These are phyloP conservation scores for Stenodera caucasica DNA, from an alignment of 2,888 invertebrate genomes.

Conservation along the genomic window DNA sequence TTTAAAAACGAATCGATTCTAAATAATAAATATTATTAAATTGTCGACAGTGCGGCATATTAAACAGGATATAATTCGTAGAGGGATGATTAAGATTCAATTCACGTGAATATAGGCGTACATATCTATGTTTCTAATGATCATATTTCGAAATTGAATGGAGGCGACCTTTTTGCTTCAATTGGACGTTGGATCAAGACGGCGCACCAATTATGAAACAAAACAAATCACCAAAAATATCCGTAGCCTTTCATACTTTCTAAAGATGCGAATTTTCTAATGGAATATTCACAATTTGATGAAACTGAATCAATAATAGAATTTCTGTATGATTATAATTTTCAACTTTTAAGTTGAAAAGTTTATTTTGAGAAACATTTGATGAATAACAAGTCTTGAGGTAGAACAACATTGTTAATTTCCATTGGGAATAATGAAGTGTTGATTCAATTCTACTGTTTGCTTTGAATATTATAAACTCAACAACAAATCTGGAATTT, in stretches of 20 bases:
- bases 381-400: not conserved
- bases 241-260: no score
- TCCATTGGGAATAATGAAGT: slow-evolving; percentile 20
- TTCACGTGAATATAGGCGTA: slow-evolving; percentile 11
- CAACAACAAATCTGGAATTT: not conserved
- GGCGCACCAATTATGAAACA: no score
- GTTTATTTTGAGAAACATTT: not conserved
- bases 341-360: not conserved
- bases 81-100: slow-evolving; percentile 3
- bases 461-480: slow-evolving; percentile 1
- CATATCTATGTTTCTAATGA: slow-evolving; percentile 36
- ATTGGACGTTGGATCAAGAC: not conserved
- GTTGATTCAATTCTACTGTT: not conserved
- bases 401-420: slow-evolving; percentile 17
- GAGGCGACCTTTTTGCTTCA: not conserved
- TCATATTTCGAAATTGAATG: slow-evolving; percentile 14
- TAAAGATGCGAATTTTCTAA: no score
- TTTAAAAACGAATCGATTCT: not conserved
- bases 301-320: no score
- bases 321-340: no score
- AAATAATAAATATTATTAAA: not conserved
- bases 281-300: no score
- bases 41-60: not conserved
- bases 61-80: not conserved
- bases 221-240: no score